These are phyloP conservation scores for Abramis brama DNA, from an alignment of 2,113 vertebrate species.

Conservation along the genomic window DNA sequence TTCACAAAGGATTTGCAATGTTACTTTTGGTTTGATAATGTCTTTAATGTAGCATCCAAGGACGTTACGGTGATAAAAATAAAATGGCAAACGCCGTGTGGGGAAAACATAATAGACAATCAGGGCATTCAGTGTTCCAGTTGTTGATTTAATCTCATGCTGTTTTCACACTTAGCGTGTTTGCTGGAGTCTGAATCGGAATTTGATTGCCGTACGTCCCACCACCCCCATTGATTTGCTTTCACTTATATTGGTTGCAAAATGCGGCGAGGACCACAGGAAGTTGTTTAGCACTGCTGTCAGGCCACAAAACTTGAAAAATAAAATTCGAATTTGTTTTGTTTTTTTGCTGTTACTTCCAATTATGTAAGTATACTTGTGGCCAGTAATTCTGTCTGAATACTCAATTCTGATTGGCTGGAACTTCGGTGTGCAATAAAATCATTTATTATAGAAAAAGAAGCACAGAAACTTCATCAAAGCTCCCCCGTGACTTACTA, in stretches of 20 bases:
- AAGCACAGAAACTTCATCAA: too few relatives aligned
- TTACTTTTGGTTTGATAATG: slow-evolving; percentile 32
- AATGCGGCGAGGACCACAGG: not conserved
- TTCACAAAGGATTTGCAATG: slow-evolving; percentile 38
- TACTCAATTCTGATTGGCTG: too few relatives aligned
- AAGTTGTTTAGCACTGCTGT: not conserved
- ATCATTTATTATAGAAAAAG: too few relatives aligned
- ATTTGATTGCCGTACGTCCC: not conserved
- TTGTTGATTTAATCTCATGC: slow-evolving; percentile 30
- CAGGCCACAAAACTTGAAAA: not conserved
- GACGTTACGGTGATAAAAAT: not conserved
- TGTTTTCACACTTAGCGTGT: not conserved
- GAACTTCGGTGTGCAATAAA: too few relatives aligned
- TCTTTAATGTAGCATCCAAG: slow-evolving; percentile 23
- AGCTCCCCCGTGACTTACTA: too few relatives aligned
- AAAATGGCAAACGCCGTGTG: not conserved
- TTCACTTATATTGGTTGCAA: not conserved
- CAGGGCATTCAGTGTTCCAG: not conserved
- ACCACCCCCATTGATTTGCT: not conserved
- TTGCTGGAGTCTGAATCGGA: slow-evolving; percentile 22
- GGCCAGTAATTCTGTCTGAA: not conserved
- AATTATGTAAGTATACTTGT: not conserved
- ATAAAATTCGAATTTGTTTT: not conserved
- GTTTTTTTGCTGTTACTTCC: not conserved
- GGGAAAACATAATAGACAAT: slow-evolving; percentile 12